Conservation (phyloP, 2,888 invertebrate species). For the Eurytoma adleriae region DNA sequence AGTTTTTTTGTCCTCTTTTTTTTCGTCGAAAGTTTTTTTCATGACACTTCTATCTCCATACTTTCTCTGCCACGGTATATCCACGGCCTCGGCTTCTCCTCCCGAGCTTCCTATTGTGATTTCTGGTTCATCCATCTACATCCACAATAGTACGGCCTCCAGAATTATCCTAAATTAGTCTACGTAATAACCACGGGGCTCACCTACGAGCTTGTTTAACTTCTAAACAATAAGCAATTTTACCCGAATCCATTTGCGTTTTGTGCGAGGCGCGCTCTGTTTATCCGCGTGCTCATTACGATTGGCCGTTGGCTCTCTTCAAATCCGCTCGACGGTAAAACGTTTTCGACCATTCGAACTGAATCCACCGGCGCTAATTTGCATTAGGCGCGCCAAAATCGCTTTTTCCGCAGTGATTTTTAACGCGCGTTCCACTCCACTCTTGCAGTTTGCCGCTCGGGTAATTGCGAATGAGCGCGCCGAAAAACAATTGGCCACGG, state of each 20-base stretch:
- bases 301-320: background rate
- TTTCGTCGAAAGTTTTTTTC: background rate
- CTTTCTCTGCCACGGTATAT: background rate
- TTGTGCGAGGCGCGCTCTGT: background rate
- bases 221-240: slow-evolving; percentile 41
- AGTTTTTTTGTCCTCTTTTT: slow-evolving; percentile 5
- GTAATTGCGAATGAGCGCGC: slow-evolving; percentile 6
- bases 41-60: background rate
- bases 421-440: background rate
- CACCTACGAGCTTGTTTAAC: background rate
- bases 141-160: background rate
- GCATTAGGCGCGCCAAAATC: slow-evolving; percentile 22
- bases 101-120: background rate
- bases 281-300: background rate
- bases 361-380: slow-evolving; percentile 37
- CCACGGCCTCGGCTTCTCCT: no score
- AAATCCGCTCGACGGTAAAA: slow-evolving; percentile 29
- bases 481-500: no score
- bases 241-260: slow-evolving; percentile 34
- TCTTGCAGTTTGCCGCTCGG: slow-evolving; percentile 24
- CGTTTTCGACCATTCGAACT: slow-evolving; percentile 16
- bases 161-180: no score
- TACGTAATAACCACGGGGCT: no score
- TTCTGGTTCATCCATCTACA: background rate
- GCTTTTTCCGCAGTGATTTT: slow-evolving; percentile 40